Evolutionary conservation across 2,797 vertebrate genomes (phyloP).

Genomic region (Mycteria americana): DNA sequence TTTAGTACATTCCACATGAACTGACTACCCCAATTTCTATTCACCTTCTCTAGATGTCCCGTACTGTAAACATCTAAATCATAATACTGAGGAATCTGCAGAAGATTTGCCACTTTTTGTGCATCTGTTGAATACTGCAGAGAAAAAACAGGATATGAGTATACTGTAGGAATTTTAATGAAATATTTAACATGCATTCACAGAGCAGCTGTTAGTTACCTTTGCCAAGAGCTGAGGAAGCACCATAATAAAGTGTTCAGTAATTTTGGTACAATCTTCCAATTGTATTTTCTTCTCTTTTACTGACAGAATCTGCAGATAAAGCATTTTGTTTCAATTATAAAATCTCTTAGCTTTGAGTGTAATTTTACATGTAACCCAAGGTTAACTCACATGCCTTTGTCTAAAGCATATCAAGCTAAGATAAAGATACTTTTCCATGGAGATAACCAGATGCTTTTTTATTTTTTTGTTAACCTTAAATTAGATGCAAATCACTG

Average conservation of each 20-base stretch:
- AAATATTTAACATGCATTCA: slow-evolving; percentile 59
- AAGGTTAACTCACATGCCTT: not conserved
- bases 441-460: not conserved
- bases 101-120: slow-evolving; percentile 80
- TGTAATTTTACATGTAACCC: not conserved
- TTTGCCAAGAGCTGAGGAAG: slow-evolving; percentile 88
- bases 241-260: slow-evolving; percentile 82
- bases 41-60: slow-evolving; percentile 78
- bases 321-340: slow-evolving; percentile 43
- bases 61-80: slow-evolving; percentile 73
- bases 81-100: slow-evolving; percentile 89
- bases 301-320: slow-evolving; percentile 77
- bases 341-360: not conserved
- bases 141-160: slow-evolving; percentile 45
- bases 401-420: not conserved
- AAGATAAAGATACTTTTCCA: not conserved
- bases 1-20: not conserved
- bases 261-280: slow-evolving; percentile 86
- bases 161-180: slow-evolving; percentile 37
- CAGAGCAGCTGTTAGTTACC: slow-evolving; percentile 74
- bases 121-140: slow-evolving; percentile 82
- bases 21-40: not conserved
- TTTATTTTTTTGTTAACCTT: not conserved
- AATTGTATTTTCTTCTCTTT: slow-evolving; percentile 85
- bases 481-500: not conserved